These are phyloP conservation scores for Ptyas mucosa DNA, from an alignment of 2,113 vertebrate species.

Conservation along the genomic window DNA sequence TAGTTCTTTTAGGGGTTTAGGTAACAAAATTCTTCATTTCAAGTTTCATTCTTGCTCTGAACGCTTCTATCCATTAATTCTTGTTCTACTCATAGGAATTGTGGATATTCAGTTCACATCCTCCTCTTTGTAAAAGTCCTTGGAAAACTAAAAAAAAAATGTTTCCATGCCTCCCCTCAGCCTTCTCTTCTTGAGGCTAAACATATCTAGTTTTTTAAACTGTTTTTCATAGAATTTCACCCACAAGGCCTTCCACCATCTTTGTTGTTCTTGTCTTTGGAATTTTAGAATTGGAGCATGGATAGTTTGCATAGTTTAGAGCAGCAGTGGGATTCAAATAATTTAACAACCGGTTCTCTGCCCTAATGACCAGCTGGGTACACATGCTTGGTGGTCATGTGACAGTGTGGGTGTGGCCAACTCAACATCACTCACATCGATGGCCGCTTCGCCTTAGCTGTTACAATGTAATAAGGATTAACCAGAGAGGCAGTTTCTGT, in stretches of 20 bases:
- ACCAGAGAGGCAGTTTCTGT: too few relatives aligned
- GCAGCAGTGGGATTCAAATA: too few relatives aligned
- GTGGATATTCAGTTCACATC: neutral
- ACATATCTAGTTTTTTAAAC: neutral
- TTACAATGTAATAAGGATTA: too few relatives aligned
- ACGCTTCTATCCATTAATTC: neutral
- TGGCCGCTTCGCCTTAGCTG: too few relatives aligned
- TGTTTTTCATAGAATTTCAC: neutral
- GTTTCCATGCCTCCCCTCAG: neutral
- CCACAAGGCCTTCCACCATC: neutral
- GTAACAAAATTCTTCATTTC: neutral
- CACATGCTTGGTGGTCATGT: too few relatives aligned
- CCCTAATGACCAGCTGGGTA: too few relatives aligned
- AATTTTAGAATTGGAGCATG: neutral
- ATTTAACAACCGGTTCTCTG: too few relatives aligned
- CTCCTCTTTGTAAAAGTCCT: neutral
- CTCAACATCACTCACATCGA: too few relatives aligned
- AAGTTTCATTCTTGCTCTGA: neutral
- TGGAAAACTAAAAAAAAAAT: neutral
- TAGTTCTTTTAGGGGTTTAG: neutral
- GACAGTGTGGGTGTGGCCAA: too few relatives aligned
- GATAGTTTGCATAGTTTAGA: neutral
- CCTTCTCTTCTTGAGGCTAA: neutral
- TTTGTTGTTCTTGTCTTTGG: neutral
- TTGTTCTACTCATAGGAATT: neutral